Conservation (phyloP, 2,113 vertebrate genomes). For the Bothrops jararaca region DNA sequence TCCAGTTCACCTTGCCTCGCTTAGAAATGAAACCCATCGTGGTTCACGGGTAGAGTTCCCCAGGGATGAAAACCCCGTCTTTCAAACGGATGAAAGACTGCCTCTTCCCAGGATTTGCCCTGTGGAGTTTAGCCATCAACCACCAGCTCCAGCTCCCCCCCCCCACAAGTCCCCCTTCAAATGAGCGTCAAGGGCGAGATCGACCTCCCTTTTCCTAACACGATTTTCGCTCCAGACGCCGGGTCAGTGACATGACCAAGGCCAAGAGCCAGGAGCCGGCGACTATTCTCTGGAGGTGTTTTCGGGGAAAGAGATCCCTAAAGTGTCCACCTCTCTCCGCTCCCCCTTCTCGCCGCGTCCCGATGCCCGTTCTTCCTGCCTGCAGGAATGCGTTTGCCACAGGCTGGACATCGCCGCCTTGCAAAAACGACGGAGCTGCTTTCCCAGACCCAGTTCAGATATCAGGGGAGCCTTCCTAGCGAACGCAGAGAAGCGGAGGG, state of each 20-base stretch:
- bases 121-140: neutral
- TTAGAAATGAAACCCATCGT: neutral
- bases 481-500: neutral
- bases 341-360: neutral
- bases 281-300: slow-evolving; percentile 19
- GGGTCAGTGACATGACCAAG: neutral
- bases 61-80: slow-evolving; percentile 1
- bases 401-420: neutral
- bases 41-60: neutral
- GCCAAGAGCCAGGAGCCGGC: slow-evolving; percentile 1
- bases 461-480: neutral
- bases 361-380: slow-evolving; percentile 1
- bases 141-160: neutral
- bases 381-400: neutral
- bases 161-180: neutral
- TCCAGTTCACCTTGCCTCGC: neutral
- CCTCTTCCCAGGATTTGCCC: neutral
- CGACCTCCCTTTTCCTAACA: neutral
- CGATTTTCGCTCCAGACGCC: slow-evolving; percentile 14
- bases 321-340: neutral
- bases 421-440: neutral
- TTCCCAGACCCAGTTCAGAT: neutral
- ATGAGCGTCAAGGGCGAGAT: neutral
- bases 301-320: slow-evolving; percentile 48
- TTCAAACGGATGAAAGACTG: slow-evolving; percentile 5